A percentile compares a stretch with the other conserved stretches of the same genome.
Conservation (phyloP, 2,888 invertebrate genomes). For the Orthosia incerta region DNA sequence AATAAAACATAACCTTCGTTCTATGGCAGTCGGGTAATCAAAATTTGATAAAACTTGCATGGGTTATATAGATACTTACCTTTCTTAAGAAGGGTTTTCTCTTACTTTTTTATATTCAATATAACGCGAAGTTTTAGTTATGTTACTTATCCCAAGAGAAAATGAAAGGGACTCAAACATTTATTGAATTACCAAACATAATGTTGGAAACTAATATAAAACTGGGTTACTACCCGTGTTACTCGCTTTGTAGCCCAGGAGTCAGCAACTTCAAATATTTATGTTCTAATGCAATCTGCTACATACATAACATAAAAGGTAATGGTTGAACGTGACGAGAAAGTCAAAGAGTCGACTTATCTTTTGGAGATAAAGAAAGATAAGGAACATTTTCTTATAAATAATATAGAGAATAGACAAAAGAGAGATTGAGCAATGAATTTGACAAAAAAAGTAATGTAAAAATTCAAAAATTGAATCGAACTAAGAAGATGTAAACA, state of each 20-base stretch:
- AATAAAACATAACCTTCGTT: background rate
- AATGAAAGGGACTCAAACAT: conserved; percentile 23
- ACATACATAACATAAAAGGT: conserved; percentile 41
- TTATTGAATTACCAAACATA: conserved; percentile 32
- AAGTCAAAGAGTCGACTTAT: conserved; percentile 13
- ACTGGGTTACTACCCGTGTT: conserved; percentile 30
- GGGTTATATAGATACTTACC: background rate
- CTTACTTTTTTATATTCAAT: background rate
- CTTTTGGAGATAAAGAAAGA: background rate
- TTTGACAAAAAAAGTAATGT: no score
- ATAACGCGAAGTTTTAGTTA: background rate
- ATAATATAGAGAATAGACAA: background rate
- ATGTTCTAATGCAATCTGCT: conserved; percentile 48
- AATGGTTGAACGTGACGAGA: conserved; percentile 56
- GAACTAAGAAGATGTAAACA: no score
- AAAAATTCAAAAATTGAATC: no score
- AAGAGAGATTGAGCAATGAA: background rate
- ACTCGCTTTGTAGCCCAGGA: conserved; percentile 11
- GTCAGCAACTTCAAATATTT: conserved; percentile 51
- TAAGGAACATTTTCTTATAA: background rate
- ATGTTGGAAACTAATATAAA: conserved; percentile 43
- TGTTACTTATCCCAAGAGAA: background rate
- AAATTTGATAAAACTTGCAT: background rate
- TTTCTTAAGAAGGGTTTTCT: background rate
- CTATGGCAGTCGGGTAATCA: background rate